Evolutionary conservation across 2,888 invertebrate species (phyloP), one percentile per base, ranked within the genome.

Genomic region (Piscicola geometra): DNA sequence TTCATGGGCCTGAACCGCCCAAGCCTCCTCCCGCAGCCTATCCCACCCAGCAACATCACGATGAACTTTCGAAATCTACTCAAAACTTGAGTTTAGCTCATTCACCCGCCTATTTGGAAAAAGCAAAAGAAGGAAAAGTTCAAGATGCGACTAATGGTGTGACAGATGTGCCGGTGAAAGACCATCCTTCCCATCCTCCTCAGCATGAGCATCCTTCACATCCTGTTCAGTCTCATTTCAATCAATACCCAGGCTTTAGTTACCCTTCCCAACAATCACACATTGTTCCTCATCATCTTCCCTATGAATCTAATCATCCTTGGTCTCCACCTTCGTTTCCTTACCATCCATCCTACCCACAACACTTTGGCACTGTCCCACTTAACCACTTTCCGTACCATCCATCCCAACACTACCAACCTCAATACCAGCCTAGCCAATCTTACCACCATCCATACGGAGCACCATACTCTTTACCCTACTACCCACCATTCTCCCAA

Each of bases 1-100:
- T 41, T 18, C n/a, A 75, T 21, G 70, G 70, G n/a, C 69, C 75
- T n/a, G 75, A 75, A n/a, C 75, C 75, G 3, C 35, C 32, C n/a
- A 56, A 56, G n/a, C 60, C 60, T 21, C 15, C 60, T 18, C 5
- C 3, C 3, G 21, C 60, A 25, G 5, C 60, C 60, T n/a, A n/a
- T n/a, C n/a, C n/a, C n/a, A 9, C n/a, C n/a, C 3, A 18, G 21
- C n/a, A 18, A 5, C 60, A 5, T 56, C 3, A 56, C 21, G 15
- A 56, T 5, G 12, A 56, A 3, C 25, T 56, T 56, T 56, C 60
- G 60, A 56, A 56, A 25, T 25, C 41, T 15, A 41, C 60, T 56
- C 60, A 5, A 9, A 56, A 56, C 60, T 25, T 25, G n/a, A 56
- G 25, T 56, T n/a, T 5, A 56, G 21, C 9, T 47, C 12, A 47